Conservation (phyloP, 2,113 vertebrate genomes). For the Varanus komodoensis region DNA sequence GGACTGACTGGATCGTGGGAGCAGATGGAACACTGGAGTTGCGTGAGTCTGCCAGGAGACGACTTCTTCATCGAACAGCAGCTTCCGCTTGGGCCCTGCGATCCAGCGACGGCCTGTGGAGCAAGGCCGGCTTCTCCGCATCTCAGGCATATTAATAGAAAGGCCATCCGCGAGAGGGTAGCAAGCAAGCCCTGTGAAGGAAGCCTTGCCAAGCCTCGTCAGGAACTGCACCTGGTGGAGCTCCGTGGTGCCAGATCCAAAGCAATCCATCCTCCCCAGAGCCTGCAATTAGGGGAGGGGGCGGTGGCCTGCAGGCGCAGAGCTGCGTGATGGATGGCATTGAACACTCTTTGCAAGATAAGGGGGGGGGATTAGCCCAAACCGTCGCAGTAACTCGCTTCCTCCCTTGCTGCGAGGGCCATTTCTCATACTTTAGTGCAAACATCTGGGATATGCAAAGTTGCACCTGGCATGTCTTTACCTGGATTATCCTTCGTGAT, state of each 20-base stretch:
- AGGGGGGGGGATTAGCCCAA: conserved; percentile 12
- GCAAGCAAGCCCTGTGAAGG: not conserved
- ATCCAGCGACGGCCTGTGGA: not conserved
- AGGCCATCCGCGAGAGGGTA: conserved; percentile 30
- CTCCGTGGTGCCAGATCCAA: conserved; percentile 36
- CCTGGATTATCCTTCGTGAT: not conserved
- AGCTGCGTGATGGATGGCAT: not conserved
- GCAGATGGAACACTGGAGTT: not conserved
- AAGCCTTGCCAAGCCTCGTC: conserved; percentile 51
- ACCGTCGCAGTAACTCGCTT: not conserved
- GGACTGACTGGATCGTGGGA: accelerated
- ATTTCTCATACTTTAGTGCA: conserved; percentile 11
- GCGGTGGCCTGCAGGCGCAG: accelerated
- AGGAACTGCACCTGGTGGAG: conserved; percentile 56
- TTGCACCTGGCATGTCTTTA: conserved; percentile 9
- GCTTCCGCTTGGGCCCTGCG: conserved; percentile 13
- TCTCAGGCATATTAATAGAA: conserved; percentile 54
- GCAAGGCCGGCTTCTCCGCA: conserved; percentile 28
- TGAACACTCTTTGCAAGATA: not conserved
- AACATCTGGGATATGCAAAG: not conserved
- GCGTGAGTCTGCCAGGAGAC: not conserved
- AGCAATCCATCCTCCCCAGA: conserved; percentile 20
- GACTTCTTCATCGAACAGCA: not conserved
- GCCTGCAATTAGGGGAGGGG: conserved; percentile 25
- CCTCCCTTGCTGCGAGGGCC: not conserved